Conservation (phyloP, 2,888 invertebrate genomes). For the Neocrepidodera transversa region DNA sequence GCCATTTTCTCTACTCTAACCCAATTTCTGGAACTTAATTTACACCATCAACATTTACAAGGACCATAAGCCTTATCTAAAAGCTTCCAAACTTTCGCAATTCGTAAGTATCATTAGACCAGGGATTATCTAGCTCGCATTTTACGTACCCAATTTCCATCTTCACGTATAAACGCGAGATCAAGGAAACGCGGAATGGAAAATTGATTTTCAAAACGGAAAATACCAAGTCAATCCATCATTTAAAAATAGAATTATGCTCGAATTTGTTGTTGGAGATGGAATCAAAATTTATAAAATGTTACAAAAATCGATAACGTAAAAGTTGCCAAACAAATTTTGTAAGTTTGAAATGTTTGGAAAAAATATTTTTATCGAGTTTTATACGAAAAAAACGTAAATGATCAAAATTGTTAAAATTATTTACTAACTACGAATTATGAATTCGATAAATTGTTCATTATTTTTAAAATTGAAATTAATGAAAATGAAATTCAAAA, state of each 20-base stretch:
- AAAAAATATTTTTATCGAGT: too few relatives aligned
- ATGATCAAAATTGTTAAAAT: too few relatives aligned
- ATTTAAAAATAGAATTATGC: background rate
- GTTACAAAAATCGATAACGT: too few relatives aligned
- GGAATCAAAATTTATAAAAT: too few relatives aligned
- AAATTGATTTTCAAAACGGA: conserved; percentile 7
- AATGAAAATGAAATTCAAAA: too few relatives aligned
- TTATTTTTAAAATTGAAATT: too few relatives aligned
- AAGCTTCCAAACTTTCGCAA: conserved; percentile 28
- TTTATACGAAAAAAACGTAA: too few relatives aligned
- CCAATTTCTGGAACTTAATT: conserved; percentile 16
- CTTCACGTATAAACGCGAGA: background rate
- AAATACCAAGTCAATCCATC: background rate
- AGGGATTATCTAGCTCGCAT: conserved; percentile 21
- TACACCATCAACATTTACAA: conserved; percentile 21
- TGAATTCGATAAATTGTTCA: too few relatives aligned
- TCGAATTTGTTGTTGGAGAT: too few relatives aligned
- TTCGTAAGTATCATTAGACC: conserved; percentile 25
- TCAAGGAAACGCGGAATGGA: background rate
- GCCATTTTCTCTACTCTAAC: background rate
- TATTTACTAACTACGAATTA: too few relatives aligned
- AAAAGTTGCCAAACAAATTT: too few relatives aligned
- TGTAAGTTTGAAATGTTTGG: too few relatives aligned
- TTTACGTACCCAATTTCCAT: conserved; percentile 9
- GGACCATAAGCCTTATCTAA: conserved; percentile 31